Conservation (phyloP, 37 sponge, comb jelly and placozoan species). For the Chondrosia reniformis region DNA sequence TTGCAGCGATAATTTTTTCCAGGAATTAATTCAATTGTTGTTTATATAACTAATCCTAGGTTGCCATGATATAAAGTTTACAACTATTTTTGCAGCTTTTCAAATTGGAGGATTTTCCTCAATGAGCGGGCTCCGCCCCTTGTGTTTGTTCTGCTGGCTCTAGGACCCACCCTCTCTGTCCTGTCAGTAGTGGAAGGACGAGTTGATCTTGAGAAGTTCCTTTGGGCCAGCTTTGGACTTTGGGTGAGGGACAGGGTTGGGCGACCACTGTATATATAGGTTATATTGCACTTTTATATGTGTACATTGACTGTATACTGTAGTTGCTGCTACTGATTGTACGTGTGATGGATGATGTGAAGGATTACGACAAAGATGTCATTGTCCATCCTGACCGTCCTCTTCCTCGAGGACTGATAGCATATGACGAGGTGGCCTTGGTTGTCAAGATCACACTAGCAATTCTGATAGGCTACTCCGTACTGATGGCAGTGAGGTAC, state of each 20-base stretch:
- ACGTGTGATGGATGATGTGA: conserved; percentile 87
- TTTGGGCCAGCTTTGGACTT: conserved; percentile 46
- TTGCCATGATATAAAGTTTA: too few species aligned
- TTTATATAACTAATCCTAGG: too few species aligned
- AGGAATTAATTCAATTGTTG: too few species aligned
- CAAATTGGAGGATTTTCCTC: conserved; percentile 66
- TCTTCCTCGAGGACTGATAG: conserved; percentile 66
- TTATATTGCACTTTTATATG: background rate
- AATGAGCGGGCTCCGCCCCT: conserved; percentile 76
- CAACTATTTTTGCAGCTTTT: too few species aligned
- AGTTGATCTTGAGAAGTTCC: conserved; percentile 45
- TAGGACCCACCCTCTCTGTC: conserved; percentile 57
- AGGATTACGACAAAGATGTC: conserved; percentile 78
- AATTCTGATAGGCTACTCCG: conserved; percentile 17
- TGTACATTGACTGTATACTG: background rate
- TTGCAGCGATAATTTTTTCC: too few species aligned
- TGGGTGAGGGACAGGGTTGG: conserved; percentile 37
- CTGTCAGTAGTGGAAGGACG: conserved; percentile 34
- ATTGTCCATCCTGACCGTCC: conserved; percentile 81
- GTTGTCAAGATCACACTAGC: conserved; percentile 34
- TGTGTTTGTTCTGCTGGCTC: conserved; percentile 55
- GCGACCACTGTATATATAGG: conserved; percentile 12
- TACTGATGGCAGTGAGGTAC: conserved; percentile 34
- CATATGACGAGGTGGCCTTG: conserved; percentile 38
- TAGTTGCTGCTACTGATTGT: conserved; percentile 53